These are phyloP conservation scores for Echeneis naucrates DNA, from an alignment of 2,797 vertebrate species.

Conservation along the genomic window DNA sequence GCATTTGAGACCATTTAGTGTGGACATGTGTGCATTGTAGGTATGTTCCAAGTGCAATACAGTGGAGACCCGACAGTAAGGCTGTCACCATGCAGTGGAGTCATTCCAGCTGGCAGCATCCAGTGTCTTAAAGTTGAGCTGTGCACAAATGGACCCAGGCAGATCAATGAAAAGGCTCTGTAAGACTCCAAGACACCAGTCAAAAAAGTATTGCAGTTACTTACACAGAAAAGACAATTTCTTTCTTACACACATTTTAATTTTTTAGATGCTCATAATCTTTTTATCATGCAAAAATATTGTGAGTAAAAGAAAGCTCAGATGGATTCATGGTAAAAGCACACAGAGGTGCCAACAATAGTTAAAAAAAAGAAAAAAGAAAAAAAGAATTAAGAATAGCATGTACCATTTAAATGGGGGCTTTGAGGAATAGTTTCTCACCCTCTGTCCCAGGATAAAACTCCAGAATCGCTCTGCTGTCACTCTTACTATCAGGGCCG, in stretches of 20 bases:
- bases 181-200: conserved; percentile 41
- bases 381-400: not conserved
- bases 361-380: too few relatives aligned
- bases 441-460: conserved; percentile 56
- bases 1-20: not conserved
- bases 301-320: not conserved
- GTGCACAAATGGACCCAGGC: conserved; percentile 46
- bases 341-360: not conserved
- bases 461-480: conserved; percentile 54
- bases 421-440: not conserved
- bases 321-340: not conserved
- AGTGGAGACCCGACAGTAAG: conserved; percentile 50
- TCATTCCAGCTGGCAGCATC: conserved; percentile 57
- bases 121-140: conserved; percentile 72
- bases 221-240: not conserved
- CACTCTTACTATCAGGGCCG: conserved; percentile 61
- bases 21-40: conserved; percentile 37
- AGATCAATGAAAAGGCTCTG: conserved; percentile 56
- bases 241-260: not conserved
- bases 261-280: not conserved
- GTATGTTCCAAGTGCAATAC: conserved; percentile 61
- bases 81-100: conserved; percentile 61
- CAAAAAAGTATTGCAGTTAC: not conserved
- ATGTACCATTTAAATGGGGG: not conserved
- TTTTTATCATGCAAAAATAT: not conserved